A percentile compares a stretch with the other conserved stretches of the same genome.
Conservation (phyloP, 2,888 invertebrate species). For the Eustalomyia histrio region DNA sequence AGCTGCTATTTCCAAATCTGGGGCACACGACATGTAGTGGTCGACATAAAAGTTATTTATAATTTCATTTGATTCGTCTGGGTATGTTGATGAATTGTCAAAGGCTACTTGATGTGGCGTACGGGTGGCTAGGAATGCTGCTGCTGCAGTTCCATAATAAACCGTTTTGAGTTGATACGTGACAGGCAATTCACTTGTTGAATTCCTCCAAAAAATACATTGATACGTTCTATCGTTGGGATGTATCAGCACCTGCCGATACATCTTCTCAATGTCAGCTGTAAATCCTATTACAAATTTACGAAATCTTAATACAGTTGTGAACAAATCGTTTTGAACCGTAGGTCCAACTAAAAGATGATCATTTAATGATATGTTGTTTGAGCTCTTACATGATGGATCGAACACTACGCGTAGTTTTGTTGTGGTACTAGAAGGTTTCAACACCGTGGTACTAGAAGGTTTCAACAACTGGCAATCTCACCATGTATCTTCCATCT, state of each 20-base stretch:
- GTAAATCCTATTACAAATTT: conserved; percentile 28
- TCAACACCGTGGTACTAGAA: conserved; percentile 35
- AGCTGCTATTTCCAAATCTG: conserved; percentile 5
- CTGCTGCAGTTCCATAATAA: conserved; percentile 20
- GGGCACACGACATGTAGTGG: conserved; percentile 38
- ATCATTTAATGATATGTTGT: conserved; percentile 13
- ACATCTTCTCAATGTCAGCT: conserved; percentile 51
- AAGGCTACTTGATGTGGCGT: conserved; percentile 15
- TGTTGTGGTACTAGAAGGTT: no score
- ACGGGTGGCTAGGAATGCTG: conserved; percentile 19
- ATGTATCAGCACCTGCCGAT: conserved; percentile 42
- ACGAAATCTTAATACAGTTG: conserved; percentile 39
- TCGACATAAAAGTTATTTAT: conserved; percentile 40
- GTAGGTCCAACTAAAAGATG: conserved; percentile 8
- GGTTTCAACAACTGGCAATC: conserved; percentile 30
- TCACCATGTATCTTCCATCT: conserved; percentile 48
- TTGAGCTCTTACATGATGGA: conserved; percentile 45
- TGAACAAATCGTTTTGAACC: conserved; percentile 28
- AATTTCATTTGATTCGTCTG: conserved; percentile 23
- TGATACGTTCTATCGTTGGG: conserved; percentile 32
- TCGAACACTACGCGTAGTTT: conserved; percentile 58
- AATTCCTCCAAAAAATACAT: conserved; percentile 32
- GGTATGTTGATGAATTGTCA: conserved; percentile 2
- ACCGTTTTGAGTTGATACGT: conserved; percentile 11
- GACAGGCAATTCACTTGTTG: neutral